Evolutionary conservation across 2,888 invertebrate genomes (phyloP).

Genomic region (Tetanocera ferruginea): DNA sequence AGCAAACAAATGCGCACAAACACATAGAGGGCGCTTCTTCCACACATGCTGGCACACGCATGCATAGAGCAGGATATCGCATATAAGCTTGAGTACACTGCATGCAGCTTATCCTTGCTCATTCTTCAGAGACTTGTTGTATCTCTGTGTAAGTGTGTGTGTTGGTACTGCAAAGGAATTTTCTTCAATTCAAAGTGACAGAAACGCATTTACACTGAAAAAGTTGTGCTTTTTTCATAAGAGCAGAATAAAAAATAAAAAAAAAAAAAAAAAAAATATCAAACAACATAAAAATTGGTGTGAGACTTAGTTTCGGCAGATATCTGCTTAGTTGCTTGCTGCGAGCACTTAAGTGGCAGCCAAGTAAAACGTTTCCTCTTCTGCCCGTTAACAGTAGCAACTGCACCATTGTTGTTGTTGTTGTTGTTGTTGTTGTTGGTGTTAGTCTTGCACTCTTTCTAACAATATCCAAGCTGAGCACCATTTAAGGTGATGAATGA

Average conservation of each 20-base stretch:
- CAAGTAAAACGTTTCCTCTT: not conserved
- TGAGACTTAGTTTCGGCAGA: not conserved
- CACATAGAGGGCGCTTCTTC: not conserved
- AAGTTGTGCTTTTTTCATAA: not conserved
- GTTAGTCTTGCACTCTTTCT: not conserved
- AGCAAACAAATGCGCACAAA: not conserved
- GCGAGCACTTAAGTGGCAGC: slow-evolving; percentile 27
- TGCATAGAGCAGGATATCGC: not conserved
- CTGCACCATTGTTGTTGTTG: not conserved
- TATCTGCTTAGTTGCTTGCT: not conserved
- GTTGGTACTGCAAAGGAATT: not conserved
- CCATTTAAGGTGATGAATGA: slow-evolving; percentile 34
- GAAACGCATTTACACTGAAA: slow-evolving; percentile 10
- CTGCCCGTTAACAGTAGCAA: not conserved
- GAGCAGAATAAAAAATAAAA: not conserved
- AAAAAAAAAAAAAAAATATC: not conserved
- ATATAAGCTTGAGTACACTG: not conserved
- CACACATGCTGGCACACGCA: not conserved
- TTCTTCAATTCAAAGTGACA: slow-evolving; percentile 19
- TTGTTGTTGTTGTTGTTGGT: not conserved
- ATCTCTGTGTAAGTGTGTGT: not conserved
- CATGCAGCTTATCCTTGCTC: slow-evolving; percentile 17
- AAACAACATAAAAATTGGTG: not conserved
- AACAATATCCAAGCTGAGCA: not conserved
- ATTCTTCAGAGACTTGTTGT: not conserved